Conservation (phyloP, 2,888 invertebrate genomes). For the Spilarctia lutea region DNA sequence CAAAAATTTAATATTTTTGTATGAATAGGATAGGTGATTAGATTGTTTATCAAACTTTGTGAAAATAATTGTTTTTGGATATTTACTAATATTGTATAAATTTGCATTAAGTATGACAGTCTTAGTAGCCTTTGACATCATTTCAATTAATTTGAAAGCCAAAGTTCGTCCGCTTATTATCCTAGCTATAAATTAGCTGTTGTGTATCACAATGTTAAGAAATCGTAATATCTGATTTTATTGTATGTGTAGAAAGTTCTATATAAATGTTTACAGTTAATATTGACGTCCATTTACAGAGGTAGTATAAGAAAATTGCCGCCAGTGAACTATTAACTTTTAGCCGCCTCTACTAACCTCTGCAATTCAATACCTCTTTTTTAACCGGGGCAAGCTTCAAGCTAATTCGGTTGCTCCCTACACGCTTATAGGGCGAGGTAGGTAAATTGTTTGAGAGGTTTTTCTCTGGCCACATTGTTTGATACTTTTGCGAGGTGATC, state of each 20-base stretch:
- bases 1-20: neutral
- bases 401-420: no score
- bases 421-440: no score
- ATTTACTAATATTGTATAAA: neutral
- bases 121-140: neutral
- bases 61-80: neutral
- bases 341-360: no score
- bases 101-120: neutral
- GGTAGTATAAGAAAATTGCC: neutral
- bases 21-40: neutral
- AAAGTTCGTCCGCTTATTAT: constrained; percentile 3
- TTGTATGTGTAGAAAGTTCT: neutral
- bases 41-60: no score
- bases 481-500: no score
- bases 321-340: neutral
- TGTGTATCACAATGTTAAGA: neutral
- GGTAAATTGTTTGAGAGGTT: no score
- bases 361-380: no score
- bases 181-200: neutral
- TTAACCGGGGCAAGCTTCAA: no score
- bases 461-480: no score
- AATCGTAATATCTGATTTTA: neutral
- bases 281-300: neutral
- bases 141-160: neutral
- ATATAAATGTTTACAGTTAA: neutral